A percentile compares a stretch with the other conserved stretches of the same genome.
Evolutionary conservation across 1,140 invertebrate genomes (phyloP).

Genomic region (Anagrus nilaparvatae): DNA sequence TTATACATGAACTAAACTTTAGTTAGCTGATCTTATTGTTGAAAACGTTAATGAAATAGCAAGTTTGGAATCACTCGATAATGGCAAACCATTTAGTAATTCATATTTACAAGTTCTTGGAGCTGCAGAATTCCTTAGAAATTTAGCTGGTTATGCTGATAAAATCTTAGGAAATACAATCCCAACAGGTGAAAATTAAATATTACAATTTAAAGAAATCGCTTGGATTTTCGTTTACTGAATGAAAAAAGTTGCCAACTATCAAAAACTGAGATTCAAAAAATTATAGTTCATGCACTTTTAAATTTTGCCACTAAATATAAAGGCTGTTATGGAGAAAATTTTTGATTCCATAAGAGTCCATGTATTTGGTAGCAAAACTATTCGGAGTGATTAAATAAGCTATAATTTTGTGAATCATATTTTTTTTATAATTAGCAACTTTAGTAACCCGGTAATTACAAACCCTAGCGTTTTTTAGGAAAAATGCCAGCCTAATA

Average conservation of each 20-base stretch:
- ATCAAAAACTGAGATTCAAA: too few species aligned
- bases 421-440: too few species aligned
- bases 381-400: too few species aligned
- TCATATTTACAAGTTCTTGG: slow-evolving; percentile 48
- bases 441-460: background rate
- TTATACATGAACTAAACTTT: too few species aligned
- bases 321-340: background rate
- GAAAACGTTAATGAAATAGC: slow-evolving; percentile 46
- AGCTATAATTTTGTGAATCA: too few species aligned
- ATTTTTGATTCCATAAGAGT: too few species aligned
- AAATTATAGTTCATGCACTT: too few species aligned
- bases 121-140: slow-evolving; percentile 47
- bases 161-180: slow-evolving; percentile 64
- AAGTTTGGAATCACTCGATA: slow-evolving; percentile 57
- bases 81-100: slow-evolving; percentile 58
- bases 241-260: too few species aligned
- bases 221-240: background rate
- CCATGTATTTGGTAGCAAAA: too few species aligned
- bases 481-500: background rate
- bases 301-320: background rate
- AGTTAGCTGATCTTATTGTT: slow-evolving; percentile 52
- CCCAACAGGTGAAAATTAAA: slow-evolving; percentile 40
- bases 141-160: slow-evolving; percentile 68
- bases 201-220: background rate
- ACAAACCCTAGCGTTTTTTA: background rate